Base-by-base conservation (phyloP, 2,113 vertebrate species). In the Dascyllus trimaculatus region DNA sequence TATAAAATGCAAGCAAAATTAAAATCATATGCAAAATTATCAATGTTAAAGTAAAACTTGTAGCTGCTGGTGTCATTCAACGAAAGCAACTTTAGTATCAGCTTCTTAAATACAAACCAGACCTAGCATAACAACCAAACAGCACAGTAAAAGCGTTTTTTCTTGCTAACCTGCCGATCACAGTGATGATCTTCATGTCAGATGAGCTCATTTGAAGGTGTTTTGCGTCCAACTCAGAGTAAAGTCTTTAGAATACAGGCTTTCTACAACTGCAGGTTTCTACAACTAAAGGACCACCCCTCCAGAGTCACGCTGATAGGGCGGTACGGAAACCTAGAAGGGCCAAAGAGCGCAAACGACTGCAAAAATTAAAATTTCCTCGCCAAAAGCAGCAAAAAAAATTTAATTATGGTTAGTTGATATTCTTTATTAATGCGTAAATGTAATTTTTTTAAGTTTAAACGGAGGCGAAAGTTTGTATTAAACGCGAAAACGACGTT, bases 151-250 rank as follows among this genome's bases (percentile, higher is more conserved):
- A 25, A 6, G 11, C 1, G 10, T 26, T 1, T 19, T 48, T 25
- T 46, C 5, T 60, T 25, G 19, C 93, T 93, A 80, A 95, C 95
- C 95, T 94, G 85, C 95, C 95, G 61, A 95, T 76, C 11, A 95
- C 85, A 38, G 94, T 75, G 57, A 95, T 92, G 0, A 32, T 80
- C 48, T 90, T 91, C 68, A 60, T 85, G 49, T 90, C 81, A 49
- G 82, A 65, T 1, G 67, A 61, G 73, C 78, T 91, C 89, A 92
- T 90, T 61, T 40, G 71, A 5, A 46, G 5, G 15, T 2, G 8
- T n/a, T 54, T 1, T 0, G 17, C 18, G 17, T 45, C 3, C 9
- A 17, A n/a, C 4, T 79, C n/a, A 11, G 4, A 32, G 1, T 14
- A 1, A 43, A 9, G 2, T n/a, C 29, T 32, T 32, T 32, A 32